These are phyloP conservation scores for Belonocnema kinseyi DNA, from an alignment of 1,140 invertebrate genomes.

Conservation along the genomic window DNA sequence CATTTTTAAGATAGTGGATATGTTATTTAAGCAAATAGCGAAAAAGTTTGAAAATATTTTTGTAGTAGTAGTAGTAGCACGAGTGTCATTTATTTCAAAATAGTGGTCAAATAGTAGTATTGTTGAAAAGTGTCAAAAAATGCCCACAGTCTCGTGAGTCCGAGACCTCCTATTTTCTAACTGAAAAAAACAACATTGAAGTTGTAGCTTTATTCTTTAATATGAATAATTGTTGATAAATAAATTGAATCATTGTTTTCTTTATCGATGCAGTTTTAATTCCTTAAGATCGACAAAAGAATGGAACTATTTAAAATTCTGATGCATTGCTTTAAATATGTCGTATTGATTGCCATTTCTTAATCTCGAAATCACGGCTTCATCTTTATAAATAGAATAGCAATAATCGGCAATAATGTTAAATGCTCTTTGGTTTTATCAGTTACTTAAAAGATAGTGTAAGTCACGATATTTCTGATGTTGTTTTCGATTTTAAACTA, in stretches of 20 bases:
- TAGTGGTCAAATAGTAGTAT: too few species aligned
- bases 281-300: background rate
- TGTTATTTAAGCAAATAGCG: too few species aligned
- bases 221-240: background rate
- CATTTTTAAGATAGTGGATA: too few species aligned
- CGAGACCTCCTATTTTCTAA: too few species aligned
- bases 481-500: background rate
- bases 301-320: background rate
- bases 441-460: background rate
- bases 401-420: too few species aligned
- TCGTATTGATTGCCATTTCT: background rate
- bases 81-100: too few species aligned
- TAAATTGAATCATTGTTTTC: background rate
- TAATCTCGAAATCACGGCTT: background rate
- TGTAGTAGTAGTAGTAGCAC: too few species aligned
- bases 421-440: slow-evolving; percentile 13
- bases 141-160: too few species aligned
- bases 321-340: background rate
- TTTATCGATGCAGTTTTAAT: background rate
- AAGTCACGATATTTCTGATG: background rate
- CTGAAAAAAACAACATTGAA: too few species aligned
- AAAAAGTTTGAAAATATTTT: too few species aligned
- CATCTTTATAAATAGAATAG: background rate
- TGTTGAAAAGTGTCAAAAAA: too few species aligned
- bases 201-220: too few species aligned